Conservation (phyloP, 2,888 invertebrate genomes). For the Conchocele bisecta region DNA sequence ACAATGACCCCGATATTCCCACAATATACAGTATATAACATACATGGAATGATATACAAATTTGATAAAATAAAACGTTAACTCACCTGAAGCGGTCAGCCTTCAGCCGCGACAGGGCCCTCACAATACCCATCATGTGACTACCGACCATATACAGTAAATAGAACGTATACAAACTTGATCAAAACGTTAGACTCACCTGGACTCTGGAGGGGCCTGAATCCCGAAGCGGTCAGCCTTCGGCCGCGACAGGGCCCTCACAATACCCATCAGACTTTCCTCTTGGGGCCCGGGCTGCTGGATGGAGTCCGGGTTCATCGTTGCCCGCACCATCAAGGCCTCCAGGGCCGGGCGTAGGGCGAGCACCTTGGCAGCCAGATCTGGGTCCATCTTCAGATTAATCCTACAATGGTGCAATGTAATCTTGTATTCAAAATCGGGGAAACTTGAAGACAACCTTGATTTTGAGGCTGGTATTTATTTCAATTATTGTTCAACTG, state of each 20-base stretch:
- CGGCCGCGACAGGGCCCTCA: conserved; percentile 90
- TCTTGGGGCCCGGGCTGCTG: conserved; percentile 88
- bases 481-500: no score
- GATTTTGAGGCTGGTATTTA: no score
- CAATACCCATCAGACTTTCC: conserved; percentile 86
- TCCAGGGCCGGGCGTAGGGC: conserved; percentile 95
- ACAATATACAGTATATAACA: no score
- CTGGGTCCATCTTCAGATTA: conserved; percentile 92
- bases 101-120: conserved; percentile 89
- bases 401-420: conserved; percentile 85
- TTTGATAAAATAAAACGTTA: no score
- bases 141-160: background rate
- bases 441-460: no score
- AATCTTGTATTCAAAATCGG: background rate
- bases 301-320: conserved; percentile 91
- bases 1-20: no score
- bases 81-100: conserved; percentile 86
- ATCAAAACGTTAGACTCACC: background rate
- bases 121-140: conserved; percentile 89
- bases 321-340: conserved; percentile 90
- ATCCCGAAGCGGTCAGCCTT: conserved; percentile 85
- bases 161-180: background rate
- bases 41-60: no score
- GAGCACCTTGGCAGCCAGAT: conserved; percentile 90
- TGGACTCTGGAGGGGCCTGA: conserved; percentile 14